Evolutionary conservation across 2,797 vertebrate species (phyloP), one percentile per base, ranked within the genome.

Genomic region (Danio kyathit): DNA sequence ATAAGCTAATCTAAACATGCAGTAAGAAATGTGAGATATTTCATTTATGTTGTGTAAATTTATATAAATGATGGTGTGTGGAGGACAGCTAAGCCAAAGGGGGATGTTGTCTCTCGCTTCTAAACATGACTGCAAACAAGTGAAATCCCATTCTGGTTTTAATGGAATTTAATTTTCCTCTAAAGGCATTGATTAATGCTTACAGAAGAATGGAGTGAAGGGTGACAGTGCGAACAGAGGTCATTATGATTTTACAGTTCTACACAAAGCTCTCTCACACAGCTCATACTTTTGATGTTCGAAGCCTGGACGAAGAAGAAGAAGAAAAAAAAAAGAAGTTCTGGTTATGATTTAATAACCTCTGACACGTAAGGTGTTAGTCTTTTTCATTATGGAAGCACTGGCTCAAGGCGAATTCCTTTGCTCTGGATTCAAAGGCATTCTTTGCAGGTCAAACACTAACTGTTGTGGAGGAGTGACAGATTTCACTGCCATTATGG

Each of bases 341-440:
- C 54, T 81, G 78, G 56, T 74, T 72, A 76, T 77, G 76, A 82
- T 87, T 79, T 81, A 85, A 87, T 82, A 79, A 79, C 75, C 52
- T 74, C 80, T 81, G 83, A 85, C 83, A 87, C 57, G 5, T 70
- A 65, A 81, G 79, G 81, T 87, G 86, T 82, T 83, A 76, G 56
- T 59, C 79, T 76, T 79, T 82, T 74, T 83, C 57, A 70, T 85
- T 85, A 82, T 87, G 44, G 76, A 83, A 85, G 76, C 46, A n/a
- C 70, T 73, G 76, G 79, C 69, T 80, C 67, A 51, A 74, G 72
- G 81, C 64, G 69, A 83, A 74, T 74, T 83, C 67, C 73, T 79
- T 82, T 87, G 52, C 77, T 82, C 59, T 41, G 52, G 75, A 83
- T 79, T 87, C 81, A 87, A 85, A 85, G 61, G 56, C 74, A 85